These are phyloP conservation scores for Pteropus alecto DNA, from an alignment of 2,113 vertebrate species.

Conservation along the genomic window DNA sequence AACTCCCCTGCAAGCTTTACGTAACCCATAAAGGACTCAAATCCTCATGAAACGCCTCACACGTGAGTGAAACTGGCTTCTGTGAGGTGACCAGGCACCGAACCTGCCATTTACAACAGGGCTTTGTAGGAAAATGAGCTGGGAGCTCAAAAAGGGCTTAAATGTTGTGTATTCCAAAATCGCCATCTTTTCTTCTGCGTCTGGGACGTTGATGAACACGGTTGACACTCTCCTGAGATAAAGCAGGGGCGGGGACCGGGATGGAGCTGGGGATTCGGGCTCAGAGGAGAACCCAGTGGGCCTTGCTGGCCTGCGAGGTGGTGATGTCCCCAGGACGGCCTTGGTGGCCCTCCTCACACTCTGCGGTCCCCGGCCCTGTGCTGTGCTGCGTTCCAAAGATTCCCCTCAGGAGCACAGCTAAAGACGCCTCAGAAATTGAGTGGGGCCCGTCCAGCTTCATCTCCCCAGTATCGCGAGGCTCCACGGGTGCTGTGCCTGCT, in stretches of 20 bases:
- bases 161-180: not conserved
- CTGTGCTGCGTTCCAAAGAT: not conserved
- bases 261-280: not conserved
- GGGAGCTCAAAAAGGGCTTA: not conserved
- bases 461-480: not conserved
- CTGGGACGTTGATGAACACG: not conserved
- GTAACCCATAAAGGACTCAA: not conserved
- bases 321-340: not conserved
- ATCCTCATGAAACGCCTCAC: not conserved
- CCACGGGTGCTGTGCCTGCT: fast-evolving
- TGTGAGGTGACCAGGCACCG: not conserved
- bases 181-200: not conserved
- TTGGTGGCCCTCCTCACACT: no score
- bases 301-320: no score
- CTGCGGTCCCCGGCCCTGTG: not conserved
- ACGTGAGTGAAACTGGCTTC: not conserved
- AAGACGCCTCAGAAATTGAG: not conserved
- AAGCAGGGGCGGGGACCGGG: no score
- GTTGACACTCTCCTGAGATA: not conserved
- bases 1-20: not conserved
- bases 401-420: not conserved
- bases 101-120: not conserved
- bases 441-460: not conserved
- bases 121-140: not conserved
- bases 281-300: no score